Base-by-base conservation (phyloP, 2,888 invertebrate genomes). In the Rhingia rostrata region DNA sequence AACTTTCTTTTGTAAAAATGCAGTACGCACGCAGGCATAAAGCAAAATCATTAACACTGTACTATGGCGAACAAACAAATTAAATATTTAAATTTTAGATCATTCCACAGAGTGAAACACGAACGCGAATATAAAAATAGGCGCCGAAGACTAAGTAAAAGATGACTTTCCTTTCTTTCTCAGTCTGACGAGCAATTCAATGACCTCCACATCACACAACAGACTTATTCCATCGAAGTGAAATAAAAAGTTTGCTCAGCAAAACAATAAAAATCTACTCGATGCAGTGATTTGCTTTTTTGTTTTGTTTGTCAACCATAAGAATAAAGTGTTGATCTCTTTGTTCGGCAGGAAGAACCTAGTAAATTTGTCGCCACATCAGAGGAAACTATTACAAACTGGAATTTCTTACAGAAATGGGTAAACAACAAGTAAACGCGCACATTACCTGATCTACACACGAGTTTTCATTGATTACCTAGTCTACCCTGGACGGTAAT, bases 71-170 rank as follows among this genome's bases (percentile, higher is more conserved):
- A 61, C 22, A 22, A 22, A 22, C 1, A 22, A 22, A 22, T 22
- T 22, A 22, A 22, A 73, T 47, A 54, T 64, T 73, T 73, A 54
- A 64, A 73, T 73, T 73, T 63, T 73, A 73, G 63, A 63, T 9
- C 45, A 37, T 10, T 64, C n/a, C 45, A 39, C 47, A 63, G 45
- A 51, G 56, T 43, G 49, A 45, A 56, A 70, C 22, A 35, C 39
- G 60, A 9, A 33, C 4, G 37, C 6, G 12, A 43, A 37, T 5
- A 37, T 30, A 39, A 45, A 30, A 58, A 54, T 53, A 47, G 47
- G 51, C 54, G 30, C 12, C 5, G 7, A 12, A 22, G 51, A 6
- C 56, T 9, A 37, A 41, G 22, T 33, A 51, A 32, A 61, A 51
- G 54, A 73, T 43, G 63, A 32, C 47, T 73, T 73, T 73, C 54